These are phyloP conservation scores for Seriola dumerili DNA, from an alignment of 2,113 vertebrate genomes.

Conservation along the genomic window DNA sequence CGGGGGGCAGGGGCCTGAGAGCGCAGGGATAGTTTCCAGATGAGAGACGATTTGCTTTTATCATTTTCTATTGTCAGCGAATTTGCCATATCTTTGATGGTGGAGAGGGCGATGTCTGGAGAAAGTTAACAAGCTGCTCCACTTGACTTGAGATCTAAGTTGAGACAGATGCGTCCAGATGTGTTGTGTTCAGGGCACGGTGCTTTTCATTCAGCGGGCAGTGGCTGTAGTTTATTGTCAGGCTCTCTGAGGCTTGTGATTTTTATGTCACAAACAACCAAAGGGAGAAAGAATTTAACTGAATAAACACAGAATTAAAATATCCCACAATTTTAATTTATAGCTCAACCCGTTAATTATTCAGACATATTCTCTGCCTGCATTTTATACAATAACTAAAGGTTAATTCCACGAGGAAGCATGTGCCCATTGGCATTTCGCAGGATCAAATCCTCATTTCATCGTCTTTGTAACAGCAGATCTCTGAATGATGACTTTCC, in stretches of 20 bases:
- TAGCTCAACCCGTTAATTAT: constrained; percentile 39
- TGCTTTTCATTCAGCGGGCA: constrained; percentile 6
- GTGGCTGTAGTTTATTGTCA: constrained; percentile 23
- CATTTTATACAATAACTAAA: constrained; percentile 41
- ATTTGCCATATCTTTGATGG: constrained; percentile 53
- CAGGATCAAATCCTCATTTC: constrained; percentile 48
- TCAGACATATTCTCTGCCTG: constrained; percentile 24
- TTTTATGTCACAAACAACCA: neutral
- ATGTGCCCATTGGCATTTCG: constrained; percentile 59
- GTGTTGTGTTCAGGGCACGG: constrained; percentile 37
- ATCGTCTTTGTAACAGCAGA: constrained; percentile 63
- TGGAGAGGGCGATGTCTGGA: constrained; percentile 40
- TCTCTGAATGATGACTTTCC: constrained; percentile 72
- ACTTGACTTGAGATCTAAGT: constrained; percentile 55
- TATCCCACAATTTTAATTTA: neutral
- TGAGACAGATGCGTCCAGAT: constrained; percentile 63
- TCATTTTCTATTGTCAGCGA: constrained; percentile 58
- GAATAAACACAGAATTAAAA: constrained; percentile 11
- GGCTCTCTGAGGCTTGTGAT: constrained; percentile 17
- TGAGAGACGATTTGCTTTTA: constrained; percentile 60
- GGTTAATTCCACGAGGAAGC: constrained; percentile 55
- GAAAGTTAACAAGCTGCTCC: constrained; percentile 58
- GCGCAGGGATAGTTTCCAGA: constrained; percentile 65
- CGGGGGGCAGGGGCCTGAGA: constrained; percentile 3
- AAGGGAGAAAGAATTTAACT: neutral